Base-by-base conservation (phyloP, 2,113 vertebrate species). In the Apeltes quadracus region DNA sequence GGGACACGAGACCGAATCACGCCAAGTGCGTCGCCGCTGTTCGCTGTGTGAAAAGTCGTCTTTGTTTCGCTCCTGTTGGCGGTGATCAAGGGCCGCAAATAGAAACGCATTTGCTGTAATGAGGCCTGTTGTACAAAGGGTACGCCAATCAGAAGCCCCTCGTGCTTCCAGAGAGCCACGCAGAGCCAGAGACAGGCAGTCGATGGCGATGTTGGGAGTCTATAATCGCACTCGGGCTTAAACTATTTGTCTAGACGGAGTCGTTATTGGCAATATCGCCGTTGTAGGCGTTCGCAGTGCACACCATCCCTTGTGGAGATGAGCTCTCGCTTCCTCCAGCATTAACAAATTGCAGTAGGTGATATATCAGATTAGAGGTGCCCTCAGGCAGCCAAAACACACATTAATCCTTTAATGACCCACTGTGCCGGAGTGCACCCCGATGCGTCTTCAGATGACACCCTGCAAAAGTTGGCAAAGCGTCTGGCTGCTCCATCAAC, bases 381-480 rank as follows among this genome's bases (percentile, higher is more conserved):
- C 78, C 87, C 74, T 68, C 75, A 25, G 81, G 83, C 81, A 64
- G 22, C 69, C 84, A 69, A 67, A 81, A 79, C 68, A 55, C 75
- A 83, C 83, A 83, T 86, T 81, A 69, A 85, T 84, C 80, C 76
- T 70, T 72, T 75, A 79, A 84, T 57, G 78, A 68, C 69, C 75
- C 54, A 32, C 72, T 36, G 68, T 56, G 62, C 78, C 76, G 59
- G 62, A 66, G 77, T 27, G 54, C 82, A 53, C 78, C 16, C 56
- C 77, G 43, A 64, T 68, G 78, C 71, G 69, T 88, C 76, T 75
- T 77, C 56, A 39, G 59, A 39, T 73, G 78, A 82, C 84, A 78
- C 3, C n/a, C 20, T 75, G 62, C 56, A 51, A 81, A 76, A 75
- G 73, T 72, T 82, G 69, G 54, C 69, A 53, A 54, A 50, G 69